Conservation (phyloP, 2,888 invertebrate species). For the Coenonympha glycerion region DNA sequence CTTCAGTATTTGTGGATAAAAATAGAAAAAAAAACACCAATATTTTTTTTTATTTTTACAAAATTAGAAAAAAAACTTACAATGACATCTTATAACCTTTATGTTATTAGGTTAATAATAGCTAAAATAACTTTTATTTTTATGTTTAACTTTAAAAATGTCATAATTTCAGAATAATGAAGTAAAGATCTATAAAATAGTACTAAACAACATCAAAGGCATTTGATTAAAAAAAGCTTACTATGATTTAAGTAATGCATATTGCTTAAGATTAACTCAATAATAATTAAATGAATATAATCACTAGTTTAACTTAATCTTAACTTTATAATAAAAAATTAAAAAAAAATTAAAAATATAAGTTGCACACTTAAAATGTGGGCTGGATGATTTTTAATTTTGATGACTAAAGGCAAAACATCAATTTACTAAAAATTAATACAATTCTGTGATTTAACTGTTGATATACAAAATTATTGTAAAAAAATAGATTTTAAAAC, state of each 20-base stretch:
- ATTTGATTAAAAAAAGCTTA: not conserved
- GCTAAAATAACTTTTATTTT: no score
- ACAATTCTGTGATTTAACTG: slow-evolving; percentile 24
- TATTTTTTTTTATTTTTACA: no score
- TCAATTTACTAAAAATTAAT: slow-evolving; percentile 2
- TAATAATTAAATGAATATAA: not conserved
- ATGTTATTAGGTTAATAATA: no score
- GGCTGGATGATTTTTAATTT: not conserved
- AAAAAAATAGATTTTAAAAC: slow-evolving; percentile 11
- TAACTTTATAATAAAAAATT: not conserved
- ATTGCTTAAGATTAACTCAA: not conserved
- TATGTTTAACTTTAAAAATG: no score
- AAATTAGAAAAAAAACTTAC: no score
- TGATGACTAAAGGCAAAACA: not conserved
- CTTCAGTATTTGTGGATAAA: no score
- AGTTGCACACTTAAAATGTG: slow-evolving; percentile 7
- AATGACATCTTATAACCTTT: no score
- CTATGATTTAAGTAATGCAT: not conserved
- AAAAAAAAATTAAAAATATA: not conserved
- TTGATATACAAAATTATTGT: slow-evolving; percentile 25
- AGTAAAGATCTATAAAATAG: no score
- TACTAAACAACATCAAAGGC: no score
- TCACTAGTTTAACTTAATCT: not conserved
- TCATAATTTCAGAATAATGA: no score
- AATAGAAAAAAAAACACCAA: no score